These are phyloP conservation scores for Cynopterus brachyotis DNA, from an alignment of 2,113 vertebrate species.

Conservation along the genomic window DNA sequence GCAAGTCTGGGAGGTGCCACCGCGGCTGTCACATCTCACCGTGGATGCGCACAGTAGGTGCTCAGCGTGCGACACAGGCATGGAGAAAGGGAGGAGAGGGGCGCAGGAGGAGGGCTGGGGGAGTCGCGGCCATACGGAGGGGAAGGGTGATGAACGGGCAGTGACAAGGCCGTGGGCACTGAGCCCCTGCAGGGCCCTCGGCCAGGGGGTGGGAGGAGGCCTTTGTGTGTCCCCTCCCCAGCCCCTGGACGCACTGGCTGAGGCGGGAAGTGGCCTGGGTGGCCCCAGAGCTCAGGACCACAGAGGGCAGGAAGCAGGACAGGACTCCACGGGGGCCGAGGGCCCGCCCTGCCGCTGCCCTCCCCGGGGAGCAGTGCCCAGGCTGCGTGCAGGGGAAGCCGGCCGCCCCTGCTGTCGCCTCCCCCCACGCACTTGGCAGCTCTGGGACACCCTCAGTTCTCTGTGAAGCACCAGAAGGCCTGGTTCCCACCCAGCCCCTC, in stretches of 20 bases:
- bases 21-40: too few species aligned
- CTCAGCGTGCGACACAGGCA: background rate
- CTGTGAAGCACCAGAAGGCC: background rate
- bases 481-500: too few species aligned
- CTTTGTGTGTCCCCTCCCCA: too few species aligned
- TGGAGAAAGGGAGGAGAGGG: background rate
- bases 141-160: background rate
- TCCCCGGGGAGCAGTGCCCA: background rate
- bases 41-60: background rate
- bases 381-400: too few species aligned
- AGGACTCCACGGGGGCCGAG: background rate
- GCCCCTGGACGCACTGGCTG: background rate
- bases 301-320: background rate
- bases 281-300: background rate
- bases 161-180: background rate
- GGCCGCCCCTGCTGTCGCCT: background rate
- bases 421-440: too few species aligned
- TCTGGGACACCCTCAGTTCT: background rate
- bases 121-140: background rate
- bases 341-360: too few species aligned
- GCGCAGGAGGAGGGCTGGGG: background rate
- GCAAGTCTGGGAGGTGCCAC: too few species aligned
- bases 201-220: background rate
- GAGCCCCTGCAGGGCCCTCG: background rate
- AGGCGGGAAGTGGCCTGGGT: background rate